Evolutionary conservation across 2,797 vertebrate genomes (phyloP).

Genomic region (Channa striata): DNA sequence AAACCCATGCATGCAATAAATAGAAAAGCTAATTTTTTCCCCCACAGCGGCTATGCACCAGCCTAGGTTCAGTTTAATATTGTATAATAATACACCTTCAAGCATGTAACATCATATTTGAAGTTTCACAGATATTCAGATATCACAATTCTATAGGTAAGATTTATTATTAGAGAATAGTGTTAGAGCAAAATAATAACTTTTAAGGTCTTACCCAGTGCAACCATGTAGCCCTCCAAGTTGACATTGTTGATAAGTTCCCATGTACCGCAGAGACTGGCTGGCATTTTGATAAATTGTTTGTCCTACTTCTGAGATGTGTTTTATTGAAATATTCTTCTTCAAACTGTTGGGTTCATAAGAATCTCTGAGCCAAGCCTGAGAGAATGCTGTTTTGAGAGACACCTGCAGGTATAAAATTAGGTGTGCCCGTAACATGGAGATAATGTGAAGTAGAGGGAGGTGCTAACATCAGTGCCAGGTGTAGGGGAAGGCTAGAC

Average conservation of each 20-base stretch:
- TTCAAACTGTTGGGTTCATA: neutral
- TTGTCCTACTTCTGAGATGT: neutral
- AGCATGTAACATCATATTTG: neutral
- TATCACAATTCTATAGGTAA: neutral
- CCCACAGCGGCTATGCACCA: neutral
- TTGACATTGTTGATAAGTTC: constrained; percentile 89
- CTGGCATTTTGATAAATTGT: constrained; percentile 79
- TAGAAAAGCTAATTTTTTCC: neutral
- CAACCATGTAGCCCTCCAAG: constrained; percentile 89
- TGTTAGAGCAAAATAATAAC: neutral
- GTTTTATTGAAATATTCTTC: neutral
- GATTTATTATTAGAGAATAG: neutral
- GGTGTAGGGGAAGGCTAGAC: constrained; percentile 9
- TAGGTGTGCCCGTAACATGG: constrained; percentile 39
- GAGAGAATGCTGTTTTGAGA: constrained; percentile 8
- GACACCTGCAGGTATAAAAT: neutral
- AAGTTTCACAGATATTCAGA: neutral
- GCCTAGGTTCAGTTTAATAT: neutral
- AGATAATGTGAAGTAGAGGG: constrained; percentile 3
- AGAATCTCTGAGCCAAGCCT: neutral
- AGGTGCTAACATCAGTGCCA: constrained; percentile 8
- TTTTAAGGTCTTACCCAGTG: constrained; percentile 83
- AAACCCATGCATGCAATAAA: constrained; percentile 6
- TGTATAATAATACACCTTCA: neutral
- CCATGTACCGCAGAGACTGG: constrained; percentile 89